Percentiles rank a stretch among this genome's conserved stretches.
These are phyloP conservation scores for Muntiacus reevesi DNA, from an alignment of 2,113 vertebrate species.

Conservation along the genomic window DNA sequence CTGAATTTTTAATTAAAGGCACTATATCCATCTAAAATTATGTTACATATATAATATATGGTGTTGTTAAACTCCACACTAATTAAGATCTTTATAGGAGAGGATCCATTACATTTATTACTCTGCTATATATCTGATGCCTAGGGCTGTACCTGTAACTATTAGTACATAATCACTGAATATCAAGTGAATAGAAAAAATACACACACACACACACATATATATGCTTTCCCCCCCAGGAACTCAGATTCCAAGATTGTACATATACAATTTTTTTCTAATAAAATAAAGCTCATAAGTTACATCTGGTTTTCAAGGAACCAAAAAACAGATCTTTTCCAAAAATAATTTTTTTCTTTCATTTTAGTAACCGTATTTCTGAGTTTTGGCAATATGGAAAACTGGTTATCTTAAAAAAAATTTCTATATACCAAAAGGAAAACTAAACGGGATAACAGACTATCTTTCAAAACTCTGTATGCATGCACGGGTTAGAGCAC, in stretches of 20 bases:
- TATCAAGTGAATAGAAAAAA: not conserved
- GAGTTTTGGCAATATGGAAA: not conserved
- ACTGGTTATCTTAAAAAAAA: not conserved
- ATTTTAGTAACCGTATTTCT: not conserved
- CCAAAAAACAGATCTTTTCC: not conserved
- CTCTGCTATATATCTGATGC: not conserved
- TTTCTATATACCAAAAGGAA: not conserved
- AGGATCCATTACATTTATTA: not conserved
- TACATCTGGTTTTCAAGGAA: not conserved
- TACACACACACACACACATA: rapidly evolving
- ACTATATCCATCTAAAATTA: not conserved
- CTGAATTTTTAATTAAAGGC: not conserved
- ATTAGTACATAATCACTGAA: not conserved
- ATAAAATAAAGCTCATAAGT: not conserved
- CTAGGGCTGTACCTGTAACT: not conserved
- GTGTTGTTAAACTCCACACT: not conserved
- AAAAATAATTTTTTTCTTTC: not conserved
- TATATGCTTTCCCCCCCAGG: not conserved
- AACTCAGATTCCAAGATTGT: not conserved
- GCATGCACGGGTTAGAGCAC: not conserved
- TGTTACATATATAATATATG: not conserved
- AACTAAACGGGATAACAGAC: not conserved
- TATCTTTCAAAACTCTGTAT: not conserved
- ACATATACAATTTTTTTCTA: not conserved
- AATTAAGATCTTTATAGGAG: not conserved